Base-by-base conservation (phyloP, 2,113 vertebrate species). In the Motacilla tschutschensis region DNA sequence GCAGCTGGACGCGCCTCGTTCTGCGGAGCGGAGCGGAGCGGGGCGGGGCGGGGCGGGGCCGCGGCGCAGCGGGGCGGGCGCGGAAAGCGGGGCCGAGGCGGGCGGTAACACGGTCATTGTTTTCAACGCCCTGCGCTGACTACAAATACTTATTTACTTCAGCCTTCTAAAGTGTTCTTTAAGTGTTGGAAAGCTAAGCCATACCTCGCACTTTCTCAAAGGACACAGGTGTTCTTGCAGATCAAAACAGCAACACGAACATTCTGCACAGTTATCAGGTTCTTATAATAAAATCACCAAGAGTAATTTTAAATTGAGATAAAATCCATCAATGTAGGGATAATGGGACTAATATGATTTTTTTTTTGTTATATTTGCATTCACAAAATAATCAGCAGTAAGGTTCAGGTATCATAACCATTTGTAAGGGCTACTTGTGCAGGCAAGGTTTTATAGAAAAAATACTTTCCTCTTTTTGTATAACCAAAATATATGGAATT, bases 91-190 rank as follows among this genome's bases (percentile, higher is more conserved):
- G 29, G 29, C 29, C 9, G 54, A 14, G 17, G 12, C 40, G 0
- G 11, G 11, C 14, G 5, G 9, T 3, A 4, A 10, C 43, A 1
- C 11, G 6, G 5, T 3, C 47, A 2, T 7, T 1, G 22, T 1
- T 10, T 8, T 2, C 19, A 8, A 10, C 15, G 1, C 0, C 6
- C 17, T 2, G 5, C 7, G 41, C 13, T 7, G 6, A 15, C 3
- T 5, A 1, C 18, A 1, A 2, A 1, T 6, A 3, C 10, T 11
- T 1, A 6, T 9, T 20, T 13, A 21, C 40, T 6, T 46, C 40
- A 13, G 29, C 31, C 14, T 10, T 36, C 5, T 14, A 13, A 24
- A 6, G 44, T 10, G 8, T 3, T 51, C 16, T 3, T n/a, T 9
- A 7, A 26, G 40, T 29, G 47, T 41, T 76, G 47, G 21, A 35